Base-by-base conservation (phyloP, 2,888 invertebrate genomes). In the Atrina japonica region DNA sequence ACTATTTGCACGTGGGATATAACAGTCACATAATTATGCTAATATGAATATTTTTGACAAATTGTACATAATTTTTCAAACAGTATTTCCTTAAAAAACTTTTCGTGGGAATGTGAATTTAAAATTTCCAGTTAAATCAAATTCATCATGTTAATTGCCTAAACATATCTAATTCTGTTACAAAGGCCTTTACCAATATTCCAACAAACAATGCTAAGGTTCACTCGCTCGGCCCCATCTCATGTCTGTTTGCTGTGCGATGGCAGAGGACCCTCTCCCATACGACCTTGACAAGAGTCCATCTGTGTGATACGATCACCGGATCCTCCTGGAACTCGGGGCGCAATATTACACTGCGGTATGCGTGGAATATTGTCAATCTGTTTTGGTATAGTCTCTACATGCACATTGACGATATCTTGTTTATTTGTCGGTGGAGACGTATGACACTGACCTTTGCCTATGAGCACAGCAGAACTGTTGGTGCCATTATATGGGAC, bases 41-140 rank as follows among this genome's bases (percentile, higher is more conserved):
- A 40, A 60, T 60, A 53, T 23, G 45, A 53, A 59, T 59, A 55
- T 52, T 52, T 43, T 53, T 5, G 9, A 61, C 29, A 61, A 68
- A 29, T 29, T 41, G 6, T 7, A 67, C 41, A 27, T 50, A 49
- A n/a, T 41, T 41, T 14, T 40, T 40, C 27, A 50, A 2, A 25
- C 3, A 11, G 9, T 59, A 29, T 21, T 52, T 52, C 25, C 68
- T 55, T 21, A 18, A 30, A 21, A 45, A 55, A 60, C 60, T 30
- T 61, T 43, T 49, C 68, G 21, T 25, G 18, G 60, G 18, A 61
- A 61, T 47, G 53, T 55, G 29, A 29, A 18, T 25, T 7, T 40
- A 11, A 29, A 18, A 35, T 53, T 43, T 2, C 60, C 60, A 21
- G 5, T n/a, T n/a, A n/a, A n/a, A n/a, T 60, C 2, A 5, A 66